Evolutionary conservation across 2,113 vertebrate genomes (phyloP).

Genomic region (Eonycteris spelaea): DNA sequence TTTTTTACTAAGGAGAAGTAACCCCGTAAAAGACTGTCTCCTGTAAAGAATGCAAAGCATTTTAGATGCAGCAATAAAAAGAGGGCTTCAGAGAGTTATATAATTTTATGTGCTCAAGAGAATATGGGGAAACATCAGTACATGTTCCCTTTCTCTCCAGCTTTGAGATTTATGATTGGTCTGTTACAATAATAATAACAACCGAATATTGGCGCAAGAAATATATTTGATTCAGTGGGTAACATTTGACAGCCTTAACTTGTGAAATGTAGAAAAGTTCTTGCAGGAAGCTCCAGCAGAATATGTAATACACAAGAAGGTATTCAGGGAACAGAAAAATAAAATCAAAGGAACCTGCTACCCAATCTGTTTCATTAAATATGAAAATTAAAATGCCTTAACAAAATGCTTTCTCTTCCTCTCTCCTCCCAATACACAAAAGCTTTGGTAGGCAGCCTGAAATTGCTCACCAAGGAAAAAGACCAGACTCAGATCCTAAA

Average conservation of each 20-base stretch:
- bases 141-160: slow-evolving; percentile 70
- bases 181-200: slow-evolving; percentile 70
- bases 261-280: slow-evolving; percentile 67
- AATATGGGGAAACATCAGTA: slow-evolving; percentile 60
- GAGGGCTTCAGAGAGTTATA: slow-evolving; percentile 40
- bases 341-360: slow-evolving; percentile 77
- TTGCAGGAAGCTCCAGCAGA: slow-evolving; percentile 53
- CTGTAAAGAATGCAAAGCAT: slow-evolving; percentile 57
- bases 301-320: slow-evolving; percentile 65
- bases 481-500: slow-evolving; percentile 73
- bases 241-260: slow-evolving; percentile 70
- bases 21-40: slow-evolving; percentile 24
- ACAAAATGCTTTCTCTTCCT: slow-evolving; percentile 76
- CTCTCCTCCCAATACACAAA: slow-evolving; percentile 79
- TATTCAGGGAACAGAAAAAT: slow-evolving; percentile 62
- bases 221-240: slow-evolving; percentile 59
- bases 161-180: slow-evolving; percentile 64
- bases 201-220: slow-evolving; percentile 52
- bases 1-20: not conserved
- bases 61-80: slow-evolving; percentile 63
- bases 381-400: slow-evolving; percentile 82
- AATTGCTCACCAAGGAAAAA: slow-evolving; percentile 80
- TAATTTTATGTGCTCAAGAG: slow-evolving; percentile 63
- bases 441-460: slow-evolving; percentile 71
- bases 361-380: slow-evolving; percentile 79